A percentile compares a stretch with the other conserved stretches of the same genome.
These are phyloP conservation scores for Psittacula cyanocephala DNA, from an alignment of 2,113 vertebrate genomes.

Conservation along the genomic window DNA sequence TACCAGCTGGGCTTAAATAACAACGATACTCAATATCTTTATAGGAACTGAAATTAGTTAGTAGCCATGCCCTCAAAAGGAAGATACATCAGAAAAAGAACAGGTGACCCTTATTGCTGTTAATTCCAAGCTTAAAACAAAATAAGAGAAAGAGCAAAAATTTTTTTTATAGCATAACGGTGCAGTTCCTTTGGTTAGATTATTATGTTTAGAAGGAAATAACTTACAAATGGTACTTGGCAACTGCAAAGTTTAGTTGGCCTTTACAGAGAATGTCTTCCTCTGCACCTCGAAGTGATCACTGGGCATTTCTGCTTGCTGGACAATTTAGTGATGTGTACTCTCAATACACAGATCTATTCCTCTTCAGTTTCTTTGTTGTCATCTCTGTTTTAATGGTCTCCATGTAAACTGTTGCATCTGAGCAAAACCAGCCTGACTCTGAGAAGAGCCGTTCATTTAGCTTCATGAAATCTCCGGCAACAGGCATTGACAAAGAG, in stretches of 20 bases:
- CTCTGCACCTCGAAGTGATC: background rate
- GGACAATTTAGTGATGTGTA: background rate
- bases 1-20: too few relatives aligned
- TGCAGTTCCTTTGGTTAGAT: background rate
- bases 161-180: background rate
- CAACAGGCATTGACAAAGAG: constrained; percentile 74
- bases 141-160: background rate
- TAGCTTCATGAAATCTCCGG: constrained; percentile 83
- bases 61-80: background rate
- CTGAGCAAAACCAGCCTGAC: background rate
- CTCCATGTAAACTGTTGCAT: background rate
- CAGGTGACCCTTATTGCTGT: background rate
- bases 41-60: background rate
- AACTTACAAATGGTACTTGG: background rate
- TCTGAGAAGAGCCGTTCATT: constrained; percentile 67
- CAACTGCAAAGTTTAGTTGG: background rate
- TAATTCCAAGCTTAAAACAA: background rate
- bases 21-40: background rate
- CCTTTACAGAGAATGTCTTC: background rate
- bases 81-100: background rate
- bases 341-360: background rate
- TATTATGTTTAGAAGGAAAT: background rate
- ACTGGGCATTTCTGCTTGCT: background rate
- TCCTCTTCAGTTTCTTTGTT: background rate
- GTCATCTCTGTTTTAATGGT: background rate